Percentiles rank a stretch among this genome's conserved stretches.
phyloP scores from a whole-genome alignment of 2,888 invertebrate species.

The Cartodere bifasciata region DNA sequence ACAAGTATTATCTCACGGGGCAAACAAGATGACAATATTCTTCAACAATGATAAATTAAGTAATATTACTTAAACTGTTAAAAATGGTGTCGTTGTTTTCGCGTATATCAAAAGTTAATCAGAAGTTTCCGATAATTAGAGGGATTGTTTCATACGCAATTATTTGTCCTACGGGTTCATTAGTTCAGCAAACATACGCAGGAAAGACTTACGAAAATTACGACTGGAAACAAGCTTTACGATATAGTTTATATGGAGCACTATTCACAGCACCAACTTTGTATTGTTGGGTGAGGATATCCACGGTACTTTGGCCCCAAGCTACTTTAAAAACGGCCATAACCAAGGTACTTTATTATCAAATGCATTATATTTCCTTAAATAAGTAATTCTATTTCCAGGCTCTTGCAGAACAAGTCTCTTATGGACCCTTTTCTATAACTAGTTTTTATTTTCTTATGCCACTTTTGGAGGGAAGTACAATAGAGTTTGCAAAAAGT shows the following conservation, averaged over 20 bases:
- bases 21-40: no score
- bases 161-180: conserved; percentile 61
- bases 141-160: conserved; percentile 61
- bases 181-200: conserved; percentile 58
- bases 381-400: no score
- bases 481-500: conserved; percentile 34
- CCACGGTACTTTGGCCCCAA: conserved; percentile 65
- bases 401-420: conserved; percentile 43
- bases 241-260: conserved; percentile 69
- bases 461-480: conserved; percentile 44
- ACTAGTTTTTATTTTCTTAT: conserved; percentile 45
- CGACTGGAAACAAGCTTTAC: conserved; percentile 55
- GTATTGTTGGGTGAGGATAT: conserved; percentile 65
- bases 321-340: conserved; percentile 54
- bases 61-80: no score
- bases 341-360: conserved; percentile 66
- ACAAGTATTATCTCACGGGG: no score
- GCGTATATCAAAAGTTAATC: no score
- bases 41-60: no score
- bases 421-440: conserved; percentile 48
- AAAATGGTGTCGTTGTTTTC: no score
- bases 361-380: no score
- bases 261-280: conserved; percentile 71
- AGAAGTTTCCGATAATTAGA: conserved; percentile 42
- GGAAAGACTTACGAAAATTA: conserved; percentile 51